Base-by-base conservation (phyloP, 2,113 vertebrate genomes). In the Calyptommatus sinebrachiatus region DNA sequence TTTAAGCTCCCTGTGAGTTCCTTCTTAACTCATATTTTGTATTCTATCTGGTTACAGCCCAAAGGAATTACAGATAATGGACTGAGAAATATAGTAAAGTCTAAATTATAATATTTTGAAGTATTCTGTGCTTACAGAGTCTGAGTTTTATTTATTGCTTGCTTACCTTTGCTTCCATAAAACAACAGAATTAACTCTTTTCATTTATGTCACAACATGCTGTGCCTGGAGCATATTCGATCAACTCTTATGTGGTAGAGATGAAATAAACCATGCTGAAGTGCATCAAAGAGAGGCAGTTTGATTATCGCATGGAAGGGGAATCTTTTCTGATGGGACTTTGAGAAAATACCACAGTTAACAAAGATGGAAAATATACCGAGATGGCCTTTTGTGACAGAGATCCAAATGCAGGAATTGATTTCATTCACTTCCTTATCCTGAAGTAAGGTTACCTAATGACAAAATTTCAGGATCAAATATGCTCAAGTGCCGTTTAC, bases 251-350 rank as follows among this genome's bases (percentile, higher is more conserved):
- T 20, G 8, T 77, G 45, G 65, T 68, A 10, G 80, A 18, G n/a
- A 61, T 0, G 0, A 86, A 8, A 8, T 31, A n/a, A 68, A 20
- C 16, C 21, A 63, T 67, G 5, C 14, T 76, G 28, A 84, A 79
- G 7, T 16, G 10, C 7, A 18, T 61, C 72, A 85, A 78, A 77
- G 11, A 60, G 73, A 76, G 31, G 62, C 4, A 76, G 22, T 76
- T 14, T 72, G 24, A 72, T 61, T 68, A 86, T 76, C 68, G 66
- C 11, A 28, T 53, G 22, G 11, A 62, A 82, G 26, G 2, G 65
- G 74, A 77, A 57, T 57, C 22, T 69, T 80, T 84, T 68, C 65
- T 80, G 60, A 62, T 62, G 76, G 60, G 41, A 65, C 63, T 76
- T 67, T 10, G 66, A 77, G 75, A 83, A 35, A 9, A 24, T 35